Evolutionary conservation across 2,113 vertebrate species (phyloP), one percentile per base, ranked within the genome.

Genomic region (Atractosteus spatula): DNA sequence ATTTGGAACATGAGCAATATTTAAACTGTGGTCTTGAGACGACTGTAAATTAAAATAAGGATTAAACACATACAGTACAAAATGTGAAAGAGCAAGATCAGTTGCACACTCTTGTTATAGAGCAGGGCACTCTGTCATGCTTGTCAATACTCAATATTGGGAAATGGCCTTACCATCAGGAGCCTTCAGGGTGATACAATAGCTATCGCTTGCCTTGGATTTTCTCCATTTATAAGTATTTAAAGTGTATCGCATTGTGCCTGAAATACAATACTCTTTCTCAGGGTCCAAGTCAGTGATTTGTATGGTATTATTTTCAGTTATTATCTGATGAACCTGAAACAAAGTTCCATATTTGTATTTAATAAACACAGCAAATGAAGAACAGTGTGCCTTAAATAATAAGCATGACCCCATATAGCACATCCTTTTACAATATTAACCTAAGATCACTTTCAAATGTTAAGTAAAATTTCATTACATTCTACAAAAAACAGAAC

Each of bases 191-290:
- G 41, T 65, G 2, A 69, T 71, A 74, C 74, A 73, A n/a, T 71
- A 41, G 14, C 62, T 8, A 8, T 17, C 41, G 47, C 74, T 71
- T 55, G 74, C 5, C 11, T 41, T 42, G 55, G 29, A 29, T 29
- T 29, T 29, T 29, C 78, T 77, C 54, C 11, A 45, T 43, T 67
- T 62, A 59, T 6, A 59, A n/a, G 57, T 67, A 4, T 43, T 66
- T 0, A 66, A 8, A 8, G 14, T n/a, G 45, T 51, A 45, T 62
- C 16, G 51, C 67, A 65, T 71, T 62, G 44, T 3, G 63, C 75
- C 70, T 16, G 51, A 70, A 43, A 80, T 55, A 54, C 78, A 80
- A 12, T 77, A 75, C 2, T 55, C 55, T 12, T 17, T 62, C 29
- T 68, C 70, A 71, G 73, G 73, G 5, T 44, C 17, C 55, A 77